Percentiles rank a stretch among this genome's conserved stretches.
Conservation (phyloP, 2,797 vertebrate genomes). For the Mormyrops boulengeri region DNA sequence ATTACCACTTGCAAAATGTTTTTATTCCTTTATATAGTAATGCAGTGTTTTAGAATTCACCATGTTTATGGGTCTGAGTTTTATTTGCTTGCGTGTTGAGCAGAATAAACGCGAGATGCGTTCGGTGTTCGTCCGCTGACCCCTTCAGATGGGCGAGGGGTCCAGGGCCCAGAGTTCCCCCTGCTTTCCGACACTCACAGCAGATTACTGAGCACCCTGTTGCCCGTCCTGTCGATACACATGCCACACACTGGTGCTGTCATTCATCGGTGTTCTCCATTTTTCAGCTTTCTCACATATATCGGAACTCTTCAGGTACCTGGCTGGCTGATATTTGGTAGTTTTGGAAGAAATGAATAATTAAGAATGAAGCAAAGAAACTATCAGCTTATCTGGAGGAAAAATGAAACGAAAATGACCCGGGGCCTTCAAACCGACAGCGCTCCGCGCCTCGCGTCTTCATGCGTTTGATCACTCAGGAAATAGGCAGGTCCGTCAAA, state of each 20-base stretch:
- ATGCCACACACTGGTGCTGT: neutral
- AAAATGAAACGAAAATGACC: neutral
- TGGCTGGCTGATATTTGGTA: neutral
- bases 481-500: neutral
- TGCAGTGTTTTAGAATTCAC: conserved; percentile 59
- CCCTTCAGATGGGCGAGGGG: conserved; percentile 16
- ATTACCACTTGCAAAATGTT: conserved; percentile 65
- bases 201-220: neutral
- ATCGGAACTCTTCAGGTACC: neutral
- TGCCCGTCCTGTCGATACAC: neutral
- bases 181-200: neutral
- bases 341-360: neutral
- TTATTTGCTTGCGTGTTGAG: conserved; percentile 38
- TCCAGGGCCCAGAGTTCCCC: neutral
- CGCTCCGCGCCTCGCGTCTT: neutral
- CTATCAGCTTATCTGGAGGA: neutral
- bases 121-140: conserved; percentile 47
- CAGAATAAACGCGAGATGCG: conserved; percentile 27
- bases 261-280: neutral
- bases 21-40: conserved; percentile 66
- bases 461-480: neutral
- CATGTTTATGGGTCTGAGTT: conserved; percentile 52
- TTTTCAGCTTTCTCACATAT: neutral
- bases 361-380: neutral
- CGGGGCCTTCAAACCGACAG: neutral